Evolutionary conservation across 2,888 invertebrate species (phyloP), one percentile per base, ranked within the genome.

Genomic region (Deilephila elpenor): DNA sequence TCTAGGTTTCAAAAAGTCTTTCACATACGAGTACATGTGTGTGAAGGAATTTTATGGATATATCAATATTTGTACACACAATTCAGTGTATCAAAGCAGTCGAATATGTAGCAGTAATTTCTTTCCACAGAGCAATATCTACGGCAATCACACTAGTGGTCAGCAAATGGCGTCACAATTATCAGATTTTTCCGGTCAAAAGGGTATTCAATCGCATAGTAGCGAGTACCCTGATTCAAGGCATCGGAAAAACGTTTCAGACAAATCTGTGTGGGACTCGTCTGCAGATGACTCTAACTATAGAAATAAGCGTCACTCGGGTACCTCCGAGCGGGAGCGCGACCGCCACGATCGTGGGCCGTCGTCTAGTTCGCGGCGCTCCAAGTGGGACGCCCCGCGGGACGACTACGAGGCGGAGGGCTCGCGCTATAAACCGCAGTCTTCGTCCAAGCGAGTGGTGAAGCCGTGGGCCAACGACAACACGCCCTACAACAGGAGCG

Each of bases 81-180:
- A 5, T 29, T n/a, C 70, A 56, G 14, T 7, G 20, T 19, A 71
- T 8, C 32, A n/a, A 32, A 8, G 8, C 20, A 29, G 53, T 56
- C 11, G 56, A 34, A 56, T 70, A 56, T 20, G 53, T 53, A 56
- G 34, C 70, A 71, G 70, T 71, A 19, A 59, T 71, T 71, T 71
- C 56, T 71, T 71, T 71, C 70, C 70, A 53, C 70, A 71, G 70
- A 71, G n/a, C 34, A 71, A 56, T 71, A 19, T 53, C 70, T 56
- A 71, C 59, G 70, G 59, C 14, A 56, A 19, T 56, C 17, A 34
- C 56, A 19, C 17, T 67, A 59, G 32, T 59, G 70, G 56, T 56
- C 70, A 56, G 70, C 70, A 56, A 71, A 56, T 19, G 56, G 56
- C 73, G 0, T 72, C 71, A 32, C 73, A 59, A 14, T 51, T 72